Evolutionary conservation across 1,140 invertebrate species (phyloP), one percentile per base, ranked within the genome.

Genomic region (Polypedilum pembai): DNA sequence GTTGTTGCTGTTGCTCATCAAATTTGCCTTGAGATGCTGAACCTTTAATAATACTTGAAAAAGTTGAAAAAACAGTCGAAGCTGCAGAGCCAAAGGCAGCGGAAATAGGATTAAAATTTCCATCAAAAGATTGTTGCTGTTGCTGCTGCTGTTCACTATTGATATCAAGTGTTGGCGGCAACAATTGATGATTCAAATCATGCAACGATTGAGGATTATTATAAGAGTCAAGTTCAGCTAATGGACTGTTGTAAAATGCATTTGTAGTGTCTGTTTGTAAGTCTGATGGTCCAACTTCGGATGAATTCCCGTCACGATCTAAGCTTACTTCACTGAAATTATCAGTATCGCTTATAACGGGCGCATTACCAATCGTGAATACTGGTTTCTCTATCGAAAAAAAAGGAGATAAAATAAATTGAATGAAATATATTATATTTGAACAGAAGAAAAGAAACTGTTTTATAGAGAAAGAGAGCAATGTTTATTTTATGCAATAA

Each of bases 51-150:
- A 86, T 84, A 74, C 83, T 86, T 0, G 86, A 86, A 76, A 87
- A 87, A 4, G 85, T 86, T 3, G 84, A 86, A 74, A 87, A 86
- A 0, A 87, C 86, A 24, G 84, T 85, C 40, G 84, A 87, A 0
- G 86, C 86, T 7, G 87, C 85, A 75, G 86, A 83, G 3, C 85
- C 86, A 74, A 87, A 85, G 65, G 86, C 86, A 76, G 86, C 85
- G 0, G 86, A 81, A 1, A 86, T 85, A 63, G 86, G 79, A 76
- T 84, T 79, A 1, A 80, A 75, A 74, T 79, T 83, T 0, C 85
- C 83, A 76, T 84, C 83, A 18, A 77, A 74, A 7, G 79, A 79
- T 75, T 69, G 73, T 56, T 74, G 75, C 41, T 33, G 65, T 8
- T 45, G 40, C 65, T n/a, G 40, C 65, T n/a, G 73, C 72, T 79